A percentile compares a stretch with the other conserved stretches of the same genome.
Conservation (phyloP, 2,888 invertebrate genomes). For the Nemapogon koenigi region DNA sequence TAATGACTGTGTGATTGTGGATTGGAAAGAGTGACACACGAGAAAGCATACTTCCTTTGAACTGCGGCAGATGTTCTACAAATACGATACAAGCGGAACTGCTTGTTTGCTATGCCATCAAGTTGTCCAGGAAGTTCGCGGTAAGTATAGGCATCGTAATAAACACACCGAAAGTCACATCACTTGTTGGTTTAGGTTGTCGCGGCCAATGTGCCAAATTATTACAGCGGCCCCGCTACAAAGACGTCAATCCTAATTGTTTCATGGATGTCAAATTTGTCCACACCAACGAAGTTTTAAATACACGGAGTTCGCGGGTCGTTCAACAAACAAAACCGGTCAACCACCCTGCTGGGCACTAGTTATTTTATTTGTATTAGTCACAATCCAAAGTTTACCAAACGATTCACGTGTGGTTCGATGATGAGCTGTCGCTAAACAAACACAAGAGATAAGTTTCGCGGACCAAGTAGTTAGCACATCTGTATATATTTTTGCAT, state of each 20-base stretch:
- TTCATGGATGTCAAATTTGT: conserved; percentile 24
- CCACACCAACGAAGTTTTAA: conserved; percentile 27
- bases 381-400: conserved; percentile 46
- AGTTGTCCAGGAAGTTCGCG: too few relatives aligned
- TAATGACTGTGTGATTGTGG: too few relatives aligned
- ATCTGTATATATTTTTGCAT: too few relatives aligned
- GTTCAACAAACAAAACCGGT: conserved; percentile 44
- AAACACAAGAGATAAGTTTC: background rate
- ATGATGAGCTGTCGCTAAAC: conserved; percentile 16
- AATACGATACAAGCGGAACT: too few relatives aligned
- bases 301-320: conserved; percentile 33
- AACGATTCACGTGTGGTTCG: conserved; percentile 29
- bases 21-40: too few relatives aligned
- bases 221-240: conserved; percentile 14
- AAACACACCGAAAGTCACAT: background rate
- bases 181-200: conserved; percentile 18
- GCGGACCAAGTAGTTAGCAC: too few relatives aligned
- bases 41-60: too few relatives aligned
- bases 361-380: conserved; percentile 53
- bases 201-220: conserved; percentile 32
- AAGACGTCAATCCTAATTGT: conserved; percentile 21
- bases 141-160: too few relatives aligned
- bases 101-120: too few relatives aligned
- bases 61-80: too few relatives aligned
- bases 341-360: conserved; percentile 34